Conservation (phyloP, 2,113 vertebrate species). For the Neomonachus schauinslandi region DNA sequence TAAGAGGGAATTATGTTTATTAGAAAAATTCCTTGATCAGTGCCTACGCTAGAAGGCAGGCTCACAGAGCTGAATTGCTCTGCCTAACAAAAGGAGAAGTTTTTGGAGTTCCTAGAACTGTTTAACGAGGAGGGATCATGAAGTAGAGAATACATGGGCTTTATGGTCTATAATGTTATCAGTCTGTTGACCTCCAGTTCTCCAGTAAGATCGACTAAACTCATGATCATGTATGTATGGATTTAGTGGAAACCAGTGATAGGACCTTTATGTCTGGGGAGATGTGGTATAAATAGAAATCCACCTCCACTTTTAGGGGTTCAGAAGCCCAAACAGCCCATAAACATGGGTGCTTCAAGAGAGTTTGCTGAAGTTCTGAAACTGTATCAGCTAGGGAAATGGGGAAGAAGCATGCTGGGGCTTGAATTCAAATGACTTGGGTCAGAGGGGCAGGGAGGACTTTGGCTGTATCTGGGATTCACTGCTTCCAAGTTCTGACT, state of each 20-base stretch:
- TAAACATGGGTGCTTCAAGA: not conserved
- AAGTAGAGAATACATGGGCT: not conserved
- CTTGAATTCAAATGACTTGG: not conserved
- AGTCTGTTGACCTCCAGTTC: not conserved
- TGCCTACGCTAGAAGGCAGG: not conserved
- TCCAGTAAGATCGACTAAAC: not conserved
- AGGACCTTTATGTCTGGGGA: not conserved
- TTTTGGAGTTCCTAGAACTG: not conserved
- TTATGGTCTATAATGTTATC: not conserved
- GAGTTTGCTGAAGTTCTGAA: not conserved
- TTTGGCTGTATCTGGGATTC: not conserved
- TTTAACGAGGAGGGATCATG: not conserved
- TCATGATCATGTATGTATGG: not conserved
- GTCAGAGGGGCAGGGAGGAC: not conserved
- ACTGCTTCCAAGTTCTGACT: not conserved
- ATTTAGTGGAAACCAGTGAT: not conserved
- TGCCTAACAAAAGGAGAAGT: not conserved
- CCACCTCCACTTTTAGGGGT: not conserved
- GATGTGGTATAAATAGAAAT: not conserved
- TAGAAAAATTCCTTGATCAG: not conserved
- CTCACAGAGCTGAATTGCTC: not conserved
- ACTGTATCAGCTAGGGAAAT: not conserved
- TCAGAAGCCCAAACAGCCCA: not conserved
- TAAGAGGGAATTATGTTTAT: not conserved
- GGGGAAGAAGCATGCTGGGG: not conserved